Conservation (phyloP, 2,113 vertebrate genomes). For the Peucedramus taeniatus region DNA sequence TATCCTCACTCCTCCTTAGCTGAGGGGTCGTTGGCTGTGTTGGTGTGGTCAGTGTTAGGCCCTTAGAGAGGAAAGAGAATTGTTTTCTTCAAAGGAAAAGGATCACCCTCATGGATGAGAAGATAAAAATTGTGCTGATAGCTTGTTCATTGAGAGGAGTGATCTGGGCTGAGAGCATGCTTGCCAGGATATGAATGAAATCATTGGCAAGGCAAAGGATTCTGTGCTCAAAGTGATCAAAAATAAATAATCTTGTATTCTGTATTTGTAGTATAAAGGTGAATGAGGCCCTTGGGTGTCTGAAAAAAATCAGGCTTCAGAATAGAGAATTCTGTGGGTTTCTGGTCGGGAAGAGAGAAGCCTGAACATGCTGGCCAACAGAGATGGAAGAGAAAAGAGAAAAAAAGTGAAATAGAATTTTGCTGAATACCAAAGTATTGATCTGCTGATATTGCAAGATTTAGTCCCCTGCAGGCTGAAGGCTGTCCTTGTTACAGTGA, state of each 20-base stretch:
- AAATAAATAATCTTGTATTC: neutral
- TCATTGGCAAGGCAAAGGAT: neutral
- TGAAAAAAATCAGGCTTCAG: neutral
- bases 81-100: neutral
- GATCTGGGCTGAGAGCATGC: neutral
- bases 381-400: neutral
- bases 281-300: neutral
- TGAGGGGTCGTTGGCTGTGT: neutral
- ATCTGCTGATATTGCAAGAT: neutral
- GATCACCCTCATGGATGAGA: neutral
- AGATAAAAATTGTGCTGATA: neutral
- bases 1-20: neutral
- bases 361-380: neutral
- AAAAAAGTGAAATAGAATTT: neutral
- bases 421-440: neutral
- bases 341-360: neutral
- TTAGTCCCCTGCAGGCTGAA: neutral
- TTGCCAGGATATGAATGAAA: neutral
- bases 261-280: neutral
- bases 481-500: neutral
- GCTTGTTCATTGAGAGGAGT: neutral
- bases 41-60: neutral
- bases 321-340: neutral
- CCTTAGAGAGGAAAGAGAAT: neutral
- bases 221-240: neutral